phyloP scores from a whole-genome alignment of 2,797 vertebrate species.

The Urosaurus nigricauda region DNA sequence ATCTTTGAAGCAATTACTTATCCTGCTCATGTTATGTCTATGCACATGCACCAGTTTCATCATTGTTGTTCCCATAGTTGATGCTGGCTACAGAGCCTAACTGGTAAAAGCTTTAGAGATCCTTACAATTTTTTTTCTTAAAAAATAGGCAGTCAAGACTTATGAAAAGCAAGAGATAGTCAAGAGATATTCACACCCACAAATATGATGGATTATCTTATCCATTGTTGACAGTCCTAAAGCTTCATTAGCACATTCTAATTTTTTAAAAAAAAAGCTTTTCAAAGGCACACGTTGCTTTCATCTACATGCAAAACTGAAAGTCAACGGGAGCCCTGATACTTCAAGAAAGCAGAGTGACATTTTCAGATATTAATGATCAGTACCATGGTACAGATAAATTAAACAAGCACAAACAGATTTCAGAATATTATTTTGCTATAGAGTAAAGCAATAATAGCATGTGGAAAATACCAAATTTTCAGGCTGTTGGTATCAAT shows the following conservation, averaged over 20 bases:
- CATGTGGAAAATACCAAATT: background rate
- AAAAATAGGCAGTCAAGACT: background rate
- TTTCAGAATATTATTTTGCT: conserved; percentile 52
- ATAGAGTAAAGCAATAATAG: background rate
- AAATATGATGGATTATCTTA: conserved; percentile 19
- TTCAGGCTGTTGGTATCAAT: conserved; percentile 8
- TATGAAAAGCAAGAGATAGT: conserved; percentile 14
- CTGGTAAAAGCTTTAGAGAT: background rate
- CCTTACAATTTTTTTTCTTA: background rate
- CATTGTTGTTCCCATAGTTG: background rate
- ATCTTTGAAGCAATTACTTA: background rate
- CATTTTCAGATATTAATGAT: conserved; percentile 55
- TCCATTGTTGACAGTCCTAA: background rate
- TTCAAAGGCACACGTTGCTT: conserved; percentile 54
- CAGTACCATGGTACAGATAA: conserved; percentile 52
- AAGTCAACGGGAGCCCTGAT: conserved; percentile 60
- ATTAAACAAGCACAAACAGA: conserved; percentile 46
- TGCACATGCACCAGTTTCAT: background rate
- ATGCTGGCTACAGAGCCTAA: conserved; percentile 1
- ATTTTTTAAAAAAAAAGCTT: conserved; percentile 50
- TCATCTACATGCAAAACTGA: conserved; percentile 57
- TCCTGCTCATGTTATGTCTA: background rate
- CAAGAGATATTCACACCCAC: conserved; percentile 10
- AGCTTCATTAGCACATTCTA: conserved; percentile 44
- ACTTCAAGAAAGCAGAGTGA: conserved; percentile 64